A percentile compares a stretch with the other conserved stretches of the same genome.
These are phyloP conservation scores for Nasonia giraulti DNA, from an alignment of 1,140 invertebrate species.

Conservation along the genomic window DNA sequence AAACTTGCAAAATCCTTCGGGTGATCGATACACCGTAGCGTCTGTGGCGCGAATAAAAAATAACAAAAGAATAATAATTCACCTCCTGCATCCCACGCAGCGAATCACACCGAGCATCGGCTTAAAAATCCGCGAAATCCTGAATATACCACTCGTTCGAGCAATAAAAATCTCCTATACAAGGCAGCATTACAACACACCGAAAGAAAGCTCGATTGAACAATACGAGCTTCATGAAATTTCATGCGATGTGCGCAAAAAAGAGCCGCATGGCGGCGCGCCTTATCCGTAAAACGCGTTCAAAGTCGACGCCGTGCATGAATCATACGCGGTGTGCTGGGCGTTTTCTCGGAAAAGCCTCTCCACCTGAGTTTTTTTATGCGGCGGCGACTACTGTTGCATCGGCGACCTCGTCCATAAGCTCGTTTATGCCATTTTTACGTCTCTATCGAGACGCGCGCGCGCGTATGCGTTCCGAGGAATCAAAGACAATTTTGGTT, in stretches of 20 bases:
- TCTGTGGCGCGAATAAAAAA: too few relatives aligned
- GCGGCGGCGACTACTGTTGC: background rate
- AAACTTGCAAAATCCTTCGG: too few relatives aligned
- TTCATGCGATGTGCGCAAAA: constrained; percentile 47
- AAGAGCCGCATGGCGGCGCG: constrained; percentile 36
- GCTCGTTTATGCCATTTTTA: background rate
- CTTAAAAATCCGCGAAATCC: background rate
- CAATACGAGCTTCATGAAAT: constrained; percentile 51
- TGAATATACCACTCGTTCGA: background rate
- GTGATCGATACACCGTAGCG: too few relatives aligned
- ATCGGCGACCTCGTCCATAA: background rate
- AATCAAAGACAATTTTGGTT: too few relatives aligned
- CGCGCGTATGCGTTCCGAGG: too few relatives aligned
- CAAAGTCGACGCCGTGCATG: constrained; percentile 58
- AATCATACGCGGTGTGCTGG: constrained; percentile 54
- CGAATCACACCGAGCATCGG: too few relatives aligned
- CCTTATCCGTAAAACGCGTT: constrained; percentile 63
- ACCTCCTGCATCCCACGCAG: too few relatives aligned
- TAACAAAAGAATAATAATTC: too few relatives aligned
- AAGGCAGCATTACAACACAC: constrained; percentile 54
- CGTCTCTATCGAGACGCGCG: too few relatives aligned
- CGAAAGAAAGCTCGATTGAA: constrained; percentile 45
- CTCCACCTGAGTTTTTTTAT: constrained; percentile 2
- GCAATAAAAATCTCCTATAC: constrained; percentile 46
- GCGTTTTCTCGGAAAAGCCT: constrained; percentile 47